These are phyloP conservation scores for Drosophila nigrodunni DNA, from an alignment of 1,140 invertebrate species.

Conservation along the genomic window DNA sequence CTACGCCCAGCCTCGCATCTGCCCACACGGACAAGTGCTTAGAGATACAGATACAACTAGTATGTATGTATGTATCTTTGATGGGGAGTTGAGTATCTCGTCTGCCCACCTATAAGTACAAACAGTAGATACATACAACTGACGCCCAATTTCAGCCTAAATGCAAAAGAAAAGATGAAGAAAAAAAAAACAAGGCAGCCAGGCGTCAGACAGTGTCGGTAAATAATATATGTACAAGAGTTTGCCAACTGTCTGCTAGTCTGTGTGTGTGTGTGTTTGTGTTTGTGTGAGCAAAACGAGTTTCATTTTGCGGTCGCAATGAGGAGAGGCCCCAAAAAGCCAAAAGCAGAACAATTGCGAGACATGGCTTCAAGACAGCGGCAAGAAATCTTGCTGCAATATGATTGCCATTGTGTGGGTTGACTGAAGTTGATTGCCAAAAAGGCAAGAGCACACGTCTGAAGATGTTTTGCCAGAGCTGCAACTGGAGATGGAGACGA, in stretches of 20 bases:
- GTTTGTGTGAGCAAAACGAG: conserved; percentile 57
- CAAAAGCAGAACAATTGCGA: conserved; percentile 74
- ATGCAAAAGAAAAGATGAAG: conserved; percentile 49
- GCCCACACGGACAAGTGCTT: conserved; percentile 69
- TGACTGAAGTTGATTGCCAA: conserved; percentile 72
- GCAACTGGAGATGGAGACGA: neutral
- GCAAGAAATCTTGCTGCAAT: conserved; percentile 66
- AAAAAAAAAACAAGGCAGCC: conserved; percentile 29
- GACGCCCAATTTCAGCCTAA: conserved; percentile 62
- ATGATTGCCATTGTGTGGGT: conserved; percentile 66
- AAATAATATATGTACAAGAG: conserved; percentile 53
- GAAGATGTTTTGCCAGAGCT: conserved; percentile 46
- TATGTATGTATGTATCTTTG: conserved; percentile 4
- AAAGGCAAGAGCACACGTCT: conserved; percentile 62
- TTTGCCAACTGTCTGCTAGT: conserved; percentile 32
- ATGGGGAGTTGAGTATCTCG: conserved; percentile 18
- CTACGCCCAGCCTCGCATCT: conserved; percentile 62
- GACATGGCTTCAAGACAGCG: conserved; percentile 45
- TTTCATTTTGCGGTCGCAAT: conserved; percentile 59
- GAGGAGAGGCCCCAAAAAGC: conserved; percentile 57
- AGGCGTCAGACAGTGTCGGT: conserved; percentile 46
- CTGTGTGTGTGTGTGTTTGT: conserved; percentile 25
- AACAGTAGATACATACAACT: conserved; percentile 28
- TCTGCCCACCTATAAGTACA: conserved; percentile 52
- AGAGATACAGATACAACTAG: conserved; percentile 53